Conservation (phyloP, 2,797 vertebrate species). For the Dryobates pubescens region DNA sequence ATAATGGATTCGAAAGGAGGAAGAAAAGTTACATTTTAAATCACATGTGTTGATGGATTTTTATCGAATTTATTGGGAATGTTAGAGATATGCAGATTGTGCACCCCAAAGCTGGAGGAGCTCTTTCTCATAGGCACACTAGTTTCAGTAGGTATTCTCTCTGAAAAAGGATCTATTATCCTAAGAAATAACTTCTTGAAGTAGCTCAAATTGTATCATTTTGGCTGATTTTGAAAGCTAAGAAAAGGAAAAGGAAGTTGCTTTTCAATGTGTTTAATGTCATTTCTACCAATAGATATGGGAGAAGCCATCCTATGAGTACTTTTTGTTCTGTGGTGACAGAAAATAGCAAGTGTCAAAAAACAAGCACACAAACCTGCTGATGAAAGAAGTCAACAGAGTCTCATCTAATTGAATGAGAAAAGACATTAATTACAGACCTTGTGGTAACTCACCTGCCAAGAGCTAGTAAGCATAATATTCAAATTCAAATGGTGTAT, state of each 20-base stretch:
- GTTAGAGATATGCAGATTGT: background rate
- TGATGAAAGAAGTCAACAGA: slow-evolving; percentile 17
- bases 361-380: background rate
- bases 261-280: background rate
- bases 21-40: background rate
- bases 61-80: background rate
- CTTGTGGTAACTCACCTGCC: background rate
- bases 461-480: background rate
- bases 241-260: background rate
- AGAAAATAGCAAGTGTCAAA: background rate
- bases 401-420: background rate
- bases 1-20: background rate
- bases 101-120: background rate
- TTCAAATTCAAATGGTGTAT: background rate
- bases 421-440: slow-evolving; percentile 18
- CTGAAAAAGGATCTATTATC: background rate
- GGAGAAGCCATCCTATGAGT: background rate
- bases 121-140: background rate
- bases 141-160: background rate
- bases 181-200: background rate
- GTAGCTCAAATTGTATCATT: background rate
- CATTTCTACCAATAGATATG: background rate
- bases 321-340: background rate
- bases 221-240: background rate
- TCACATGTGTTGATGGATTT: background rate